Evolutionary conservation across 2,113 vertebrate species (phyloP).

Genomic region (Noctilio leporinus): DNA sequence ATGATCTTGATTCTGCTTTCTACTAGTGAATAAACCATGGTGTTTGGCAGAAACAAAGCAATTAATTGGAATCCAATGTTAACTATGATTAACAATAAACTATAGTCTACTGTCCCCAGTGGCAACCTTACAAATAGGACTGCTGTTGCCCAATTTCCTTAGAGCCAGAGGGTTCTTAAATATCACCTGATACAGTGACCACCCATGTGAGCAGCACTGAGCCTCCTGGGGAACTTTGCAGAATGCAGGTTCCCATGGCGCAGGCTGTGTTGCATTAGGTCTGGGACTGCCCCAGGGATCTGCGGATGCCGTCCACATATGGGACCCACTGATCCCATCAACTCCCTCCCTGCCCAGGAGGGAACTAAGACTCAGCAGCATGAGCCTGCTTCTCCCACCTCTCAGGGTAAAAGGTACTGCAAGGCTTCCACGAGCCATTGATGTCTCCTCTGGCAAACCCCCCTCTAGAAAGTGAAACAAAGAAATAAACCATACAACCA

Average conservation of each 20-base stretch:
- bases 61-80: slow-evolving; percentile 10
- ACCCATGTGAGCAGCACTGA: not conserved
- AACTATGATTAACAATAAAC: slow-evolving; percentile 11
- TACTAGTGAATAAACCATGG: slow-evolving; percentile 23
- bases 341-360: not conserved
- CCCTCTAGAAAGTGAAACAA: slow-evolving; percentile 23
- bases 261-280: not conserved
- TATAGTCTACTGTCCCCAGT: not conserved
- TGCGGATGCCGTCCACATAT: not conserved
- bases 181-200: not conserved
- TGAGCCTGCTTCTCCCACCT: not conserved
- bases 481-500: not conserved
- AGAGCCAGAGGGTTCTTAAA: not conserved
- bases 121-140: not conserved
- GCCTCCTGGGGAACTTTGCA: not conserved
- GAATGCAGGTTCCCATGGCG: not conserved
- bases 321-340: not conserved
- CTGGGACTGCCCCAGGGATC: not conserved
- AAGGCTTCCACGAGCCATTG: not conserved
- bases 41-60: slow-evolving; percentile 40
- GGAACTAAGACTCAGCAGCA: not conserved
- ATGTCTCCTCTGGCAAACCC: not conserved
- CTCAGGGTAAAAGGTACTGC: not conserved
- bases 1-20: slow-evolving; percentile 21
- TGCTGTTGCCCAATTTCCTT: not conserved